Base-by-base conservation (phyloP, 2,797 vertebrate genomes). In the Danio jaintianensis region DNA sequence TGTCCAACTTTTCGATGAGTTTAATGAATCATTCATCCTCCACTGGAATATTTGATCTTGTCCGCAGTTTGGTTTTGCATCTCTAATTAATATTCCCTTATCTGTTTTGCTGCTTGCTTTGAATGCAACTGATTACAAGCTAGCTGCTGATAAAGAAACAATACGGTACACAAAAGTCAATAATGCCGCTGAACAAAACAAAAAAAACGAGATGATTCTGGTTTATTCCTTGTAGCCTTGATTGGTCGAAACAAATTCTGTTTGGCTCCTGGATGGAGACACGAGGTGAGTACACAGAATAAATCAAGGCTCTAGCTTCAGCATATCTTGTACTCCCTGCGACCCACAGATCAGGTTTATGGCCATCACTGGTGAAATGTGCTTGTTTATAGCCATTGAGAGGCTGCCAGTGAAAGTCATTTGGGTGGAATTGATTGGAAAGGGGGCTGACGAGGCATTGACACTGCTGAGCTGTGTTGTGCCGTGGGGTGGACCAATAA, bases 11-110 rank as follows among this genome's bases (percentile, higher is more conserved):
- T 75, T 88, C n/a, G 50, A 88, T 83, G 79, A 86, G 84, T 5
- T 67, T 13, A 18, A 84, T 91, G 80, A 91, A 89, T 91, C 80
- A 90, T 90, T 92, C 70, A 91, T 68, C 50, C 52, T 59, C 67
- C 50, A n/a, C 84, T 82, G 62, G 64, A 82, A 86, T 16, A 59
- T 86, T 79, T 86, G 82, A 82, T 74, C 82, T 18, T 70, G 40
- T 67, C 77, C 80, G 67, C 74, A 85, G 72, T 77, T 82, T 70
- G 83, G 74, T 74, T 71, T 75, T 81, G 76, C 79, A 63, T 63
- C 85, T 84, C 74, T 84, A 85, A 86, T 86, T 86, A 87, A 79
- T 71, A 10, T 29, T 70, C 47, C 63, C 68, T 84, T 76, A 71
- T 75, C 64, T 87, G 77, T 84, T 83, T 76, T 71, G 82, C 76